Evolutionary conservation across 2,888 invertebrate genomes (phyloP).

Genomic region (Diaphora mendica): DNA sequence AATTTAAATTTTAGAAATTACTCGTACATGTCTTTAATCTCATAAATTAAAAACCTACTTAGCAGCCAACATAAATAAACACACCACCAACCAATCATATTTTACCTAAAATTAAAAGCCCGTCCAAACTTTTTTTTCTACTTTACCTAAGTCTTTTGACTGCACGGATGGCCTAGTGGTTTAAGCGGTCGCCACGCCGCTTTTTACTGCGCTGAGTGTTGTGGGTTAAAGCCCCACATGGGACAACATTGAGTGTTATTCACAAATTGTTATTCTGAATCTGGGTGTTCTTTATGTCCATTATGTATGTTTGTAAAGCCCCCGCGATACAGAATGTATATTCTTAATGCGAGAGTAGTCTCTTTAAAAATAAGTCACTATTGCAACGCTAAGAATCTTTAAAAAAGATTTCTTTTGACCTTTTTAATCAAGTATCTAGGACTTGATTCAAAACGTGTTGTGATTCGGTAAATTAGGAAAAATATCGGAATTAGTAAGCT

Average conservation of each 20-base stretch:
- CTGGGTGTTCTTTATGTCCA: no score
- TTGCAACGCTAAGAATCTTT: background rate
- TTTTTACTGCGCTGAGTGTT: no score
- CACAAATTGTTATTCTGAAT: no score
- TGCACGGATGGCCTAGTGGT: no score
- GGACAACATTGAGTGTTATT: no score
- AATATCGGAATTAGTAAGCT: background rate
- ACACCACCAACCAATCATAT: background rate
- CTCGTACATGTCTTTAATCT: background rate
- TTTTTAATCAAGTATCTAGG: background rate
- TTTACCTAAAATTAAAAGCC: background rate
- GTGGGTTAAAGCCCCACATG: no score
- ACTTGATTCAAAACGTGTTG: background rate
- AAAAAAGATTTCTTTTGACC: background rate
- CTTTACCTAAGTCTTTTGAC: background rate
- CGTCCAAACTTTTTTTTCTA: background rate
- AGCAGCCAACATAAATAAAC: background rate
- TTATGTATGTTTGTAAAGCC: no score
- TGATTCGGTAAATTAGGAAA: background rate
- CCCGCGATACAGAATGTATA: no score
- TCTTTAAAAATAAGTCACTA: no score
- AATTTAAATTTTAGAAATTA: conserved; percentile 5
- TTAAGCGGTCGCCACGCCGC: no score
- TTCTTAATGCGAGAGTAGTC: no score
- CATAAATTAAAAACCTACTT: background rate